Conservation (phyloP, 2,113 vertebrate genomes). For the Ramphastos sulfuratus region DNA sequence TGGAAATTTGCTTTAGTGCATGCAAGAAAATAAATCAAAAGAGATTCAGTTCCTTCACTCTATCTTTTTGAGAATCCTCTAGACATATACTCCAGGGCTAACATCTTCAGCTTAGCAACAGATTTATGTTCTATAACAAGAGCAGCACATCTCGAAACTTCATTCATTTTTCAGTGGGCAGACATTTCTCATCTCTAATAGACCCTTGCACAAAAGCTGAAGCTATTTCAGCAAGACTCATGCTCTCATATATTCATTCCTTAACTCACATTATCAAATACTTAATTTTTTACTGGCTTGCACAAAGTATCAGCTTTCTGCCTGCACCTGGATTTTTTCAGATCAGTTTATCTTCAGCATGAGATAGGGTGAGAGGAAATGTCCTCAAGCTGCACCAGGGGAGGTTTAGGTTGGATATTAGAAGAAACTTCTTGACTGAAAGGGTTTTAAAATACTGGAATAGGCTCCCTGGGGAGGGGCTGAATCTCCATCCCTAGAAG, state of each 20-base stretch:
- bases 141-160: background rate
- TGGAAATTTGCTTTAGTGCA: background rate
- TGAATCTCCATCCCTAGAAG: no score
- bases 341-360: background rate
- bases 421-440: no score
- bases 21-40: background rate
- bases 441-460: no score
- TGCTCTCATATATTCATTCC: background rate
- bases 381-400: no score
- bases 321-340: background rate
- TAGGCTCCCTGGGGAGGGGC: no score
- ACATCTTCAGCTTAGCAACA: background rate
- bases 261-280: slow-evolving; percentile 1
- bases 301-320: background rate
- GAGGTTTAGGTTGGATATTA: no score
- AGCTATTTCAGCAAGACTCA: background rate
- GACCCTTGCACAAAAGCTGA: background rate
- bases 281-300: background rate
- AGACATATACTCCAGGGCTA: background rate
- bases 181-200: slow-evolving; percentile 18
- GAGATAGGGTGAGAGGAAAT: no score
- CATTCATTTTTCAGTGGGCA: slow-evolving; percentile 10
- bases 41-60: background rate
- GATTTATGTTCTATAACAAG: background rate
- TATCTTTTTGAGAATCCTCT: background rate